Conservation (phyloP, 2,888 invertebrate species). For the Leptinotarsa juncta region DNA sequence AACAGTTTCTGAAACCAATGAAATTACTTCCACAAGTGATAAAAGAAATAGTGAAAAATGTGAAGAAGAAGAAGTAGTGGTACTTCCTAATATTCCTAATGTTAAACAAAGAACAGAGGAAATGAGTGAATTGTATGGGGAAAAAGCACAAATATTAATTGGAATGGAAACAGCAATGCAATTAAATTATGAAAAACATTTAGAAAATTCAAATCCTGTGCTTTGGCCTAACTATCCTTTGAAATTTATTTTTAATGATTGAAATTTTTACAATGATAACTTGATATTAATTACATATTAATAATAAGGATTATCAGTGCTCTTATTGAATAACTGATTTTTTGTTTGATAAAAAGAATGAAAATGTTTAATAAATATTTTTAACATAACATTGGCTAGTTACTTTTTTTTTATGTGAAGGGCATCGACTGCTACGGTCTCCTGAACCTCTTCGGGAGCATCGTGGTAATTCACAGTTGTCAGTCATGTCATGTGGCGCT, state of each 20-base stretch:
- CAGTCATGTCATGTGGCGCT: no score
- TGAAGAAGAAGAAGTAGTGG: constrained; percentile 45
- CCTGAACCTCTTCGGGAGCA: no score
- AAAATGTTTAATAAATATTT: no score
- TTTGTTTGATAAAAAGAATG: no score
- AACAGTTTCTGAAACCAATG: constrained; percentile 35
- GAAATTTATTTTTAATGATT: constrained; percentile 45
- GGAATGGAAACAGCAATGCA: constrained; percentile 81
- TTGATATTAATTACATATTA: not conserved
- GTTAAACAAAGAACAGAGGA: constrained; percentile 61
- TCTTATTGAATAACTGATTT: no score
- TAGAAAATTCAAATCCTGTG: constrained; percentile 69
- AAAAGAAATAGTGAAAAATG: constrained; percentile 37
- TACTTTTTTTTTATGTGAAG: no score
- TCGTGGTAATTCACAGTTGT: no score
- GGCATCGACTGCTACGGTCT: no score
- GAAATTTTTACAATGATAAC: not conserved
- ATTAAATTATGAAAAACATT: constrained; percentile 73
- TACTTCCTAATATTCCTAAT: constrained; percentile 56
- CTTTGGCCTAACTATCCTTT: constrained; percentile 74
- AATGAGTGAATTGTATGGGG: constrained; percentile 73
- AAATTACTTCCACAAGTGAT: constrained; percentile 33
- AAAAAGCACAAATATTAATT: constrained; percentile 73
- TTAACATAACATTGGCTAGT: no score
- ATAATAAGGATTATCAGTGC: no score